These are phyloP conservation scores for Aspidoscelis tigris DNA, from an alignment of 2,113 vertebrate species.

Conservation along the genomic window DNA sequence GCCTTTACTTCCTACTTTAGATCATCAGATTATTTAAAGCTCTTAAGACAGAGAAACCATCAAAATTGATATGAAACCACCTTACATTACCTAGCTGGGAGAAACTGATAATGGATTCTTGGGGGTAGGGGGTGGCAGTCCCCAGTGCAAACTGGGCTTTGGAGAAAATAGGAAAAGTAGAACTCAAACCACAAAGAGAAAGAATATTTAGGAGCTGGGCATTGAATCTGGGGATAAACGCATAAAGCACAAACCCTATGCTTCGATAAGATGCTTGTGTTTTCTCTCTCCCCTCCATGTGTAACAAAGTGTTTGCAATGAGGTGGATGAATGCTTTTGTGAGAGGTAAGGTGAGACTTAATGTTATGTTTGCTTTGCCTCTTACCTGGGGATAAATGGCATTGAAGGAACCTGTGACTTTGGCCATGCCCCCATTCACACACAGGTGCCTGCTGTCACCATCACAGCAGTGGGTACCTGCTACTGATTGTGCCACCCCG, in stretches of 20 bases:
- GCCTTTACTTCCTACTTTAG: slow-evolving; percentile 21
- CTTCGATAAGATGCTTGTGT: neutral
- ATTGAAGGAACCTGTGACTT: neutral
- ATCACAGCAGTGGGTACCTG: too few species aligned
- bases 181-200: neutral
- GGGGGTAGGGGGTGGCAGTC: neutral
- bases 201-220: neutral
- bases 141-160: neutral
- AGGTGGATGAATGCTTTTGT: neutral
- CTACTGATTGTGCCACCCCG: too few species aligned
- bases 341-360: neutral
- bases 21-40: neutral
- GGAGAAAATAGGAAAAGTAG: slow-evolving; percentile 4
- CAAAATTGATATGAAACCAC: neutral
- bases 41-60: neutral
- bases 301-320: neutral
- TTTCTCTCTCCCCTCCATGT: fast-evolving
- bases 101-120: slow-evolving; percentile 26
- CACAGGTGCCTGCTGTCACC: too few species aligned
- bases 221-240: neutral
- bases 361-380: neutral
- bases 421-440: too few species aligned
- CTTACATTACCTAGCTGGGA: neutral
- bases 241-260: slow-evolving; percentile 1
- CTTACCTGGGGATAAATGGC: neutral